Base-by-base conservation (phyloP, 2,797 vertebrate species). In the Hipposideros larvatus region DNA sequence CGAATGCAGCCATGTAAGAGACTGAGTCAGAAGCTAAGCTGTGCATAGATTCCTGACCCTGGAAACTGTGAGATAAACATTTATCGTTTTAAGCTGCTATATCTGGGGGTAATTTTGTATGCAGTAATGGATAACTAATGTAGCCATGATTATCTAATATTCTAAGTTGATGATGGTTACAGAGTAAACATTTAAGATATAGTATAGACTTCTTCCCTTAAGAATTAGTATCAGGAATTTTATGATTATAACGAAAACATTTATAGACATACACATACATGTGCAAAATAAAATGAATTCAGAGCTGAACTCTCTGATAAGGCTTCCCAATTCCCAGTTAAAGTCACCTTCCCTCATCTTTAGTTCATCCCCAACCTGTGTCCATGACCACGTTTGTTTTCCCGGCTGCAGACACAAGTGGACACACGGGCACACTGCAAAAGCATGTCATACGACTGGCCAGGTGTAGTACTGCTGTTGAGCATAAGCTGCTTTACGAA, bases 241-340 rank as follows among this genome's bases (percentile, higher is more conserved):
- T 55, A 55, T 75, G 57, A 71, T 61, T 70, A 28, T 83, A 46
- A 59, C 34, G 46, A 85, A 65, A 77, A 73, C 31, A 65, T n/a
- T 46, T 10, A 28, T 10, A 74, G 6, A 73, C 5, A 43, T 18
- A 91, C 6, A 68, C 5, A 43, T 26, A 79, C 0, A 34, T 26
- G 70, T 13, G 22, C 7, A 95, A 92, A 95, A 73, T 43, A 80
- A 78, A 94, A 75, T 43, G 2, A 66, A 70, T 46, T 91, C 24
- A 77, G 22, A 63, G 53, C 0, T 11, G 18, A 26, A 66, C 11
- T 24, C 31, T 59, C 48, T 70, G 46, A 68, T 85, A 41, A 63
- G 18, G 57, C 31, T 43, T 96, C 61, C 19, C 26, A 65, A 34
- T 80, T 79, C 90, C 43, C 65, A 51, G 10, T 18, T 48, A 41